phyloP scores from a whole-genome alignment of 2,888 invertebrate genomes.

The Chromoteleia sp. region DNA sequence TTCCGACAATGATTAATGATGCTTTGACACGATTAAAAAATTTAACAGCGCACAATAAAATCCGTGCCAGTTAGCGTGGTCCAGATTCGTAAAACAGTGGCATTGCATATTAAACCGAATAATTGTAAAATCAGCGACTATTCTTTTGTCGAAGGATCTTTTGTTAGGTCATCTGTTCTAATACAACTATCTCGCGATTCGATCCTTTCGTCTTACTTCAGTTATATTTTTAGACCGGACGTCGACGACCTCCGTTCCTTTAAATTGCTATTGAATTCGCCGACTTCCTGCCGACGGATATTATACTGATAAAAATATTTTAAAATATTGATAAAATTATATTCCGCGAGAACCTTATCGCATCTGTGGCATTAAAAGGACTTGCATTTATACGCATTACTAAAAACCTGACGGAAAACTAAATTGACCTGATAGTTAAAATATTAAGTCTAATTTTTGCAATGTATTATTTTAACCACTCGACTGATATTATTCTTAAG shows the following conservation, averaged over 20 bases:
- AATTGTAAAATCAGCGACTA: neutral
- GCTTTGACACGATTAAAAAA: neutral
- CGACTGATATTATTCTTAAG: no score
- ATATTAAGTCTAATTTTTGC: no score
- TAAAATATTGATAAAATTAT: neutral
- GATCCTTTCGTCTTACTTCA: neutral
- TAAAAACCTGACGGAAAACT: no score
- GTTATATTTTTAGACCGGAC: conserved; percentile 35
- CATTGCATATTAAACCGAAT: conserved; percentile 6
- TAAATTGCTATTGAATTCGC: conserved; percentile 19
- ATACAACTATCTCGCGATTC: neutral
- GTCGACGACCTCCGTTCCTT: conserved; percentile 29
- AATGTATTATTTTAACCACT: no score
- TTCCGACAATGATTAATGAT: conserved; percentile 1
- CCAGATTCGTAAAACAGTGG: neutral
- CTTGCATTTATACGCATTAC: neutral
- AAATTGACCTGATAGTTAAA: no score
- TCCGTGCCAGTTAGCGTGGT: neutral
- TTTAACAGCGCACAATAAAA: neutral
- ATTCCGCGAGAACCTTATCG: neutral
- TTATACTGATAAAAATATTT: conserved; percentile 27
- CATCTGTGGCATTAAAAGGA: neutral
- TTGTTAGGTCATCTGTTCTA: neutral
- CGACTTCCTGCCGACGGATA: conserved; percentile 28
- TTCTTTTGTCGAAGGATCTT: neutral